Evolutionary conservation across 2,113 vertebrate genomes (phyloP).

Genomic region (Toxostoma redivivum): DNA sequence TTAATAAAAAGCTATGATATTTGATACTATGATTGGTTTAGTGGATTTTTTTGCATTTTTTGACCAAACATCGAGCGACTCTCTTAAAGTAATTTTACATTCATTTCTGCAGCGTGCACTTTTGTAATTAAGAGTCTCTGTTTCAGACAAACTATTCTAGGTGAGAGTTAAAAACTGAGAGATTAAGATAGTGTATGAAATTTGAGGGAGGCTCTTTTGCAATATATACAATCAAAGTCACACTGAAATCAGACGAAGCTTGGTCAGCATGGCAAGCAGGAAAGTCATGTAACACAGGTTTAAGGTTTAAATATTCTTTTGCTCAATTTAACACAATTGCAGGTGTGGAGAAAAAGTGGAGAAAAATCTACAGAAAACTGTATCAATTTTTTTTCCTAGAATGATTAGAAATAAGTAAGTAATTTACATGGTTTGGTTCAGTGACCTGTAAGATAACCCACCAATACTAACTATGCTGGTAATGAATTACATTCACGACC

Average conservation of each 20-base stretch:
- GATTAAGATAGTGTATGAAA: background rate
- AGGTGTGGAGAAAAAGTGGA: background rate
- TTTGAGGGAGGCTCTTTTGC: background rate
- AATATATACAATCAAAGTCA: background rate
- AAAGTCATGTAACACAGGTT: background rate
- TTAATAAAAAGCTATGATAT: background rate
- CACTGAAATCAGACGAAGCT: background rate
- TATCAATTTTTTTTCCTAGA: background rate
- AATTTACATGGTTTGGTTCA: slow-evolving; percentile 14
- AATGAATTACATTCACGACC: background rate
- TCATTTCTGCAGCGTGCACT: background rate
- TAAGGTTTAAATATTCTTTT: background rate
- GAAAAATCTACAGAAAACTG: background rate
- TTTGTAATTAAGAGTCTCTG: background rate
- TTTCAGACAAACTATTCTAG: background rate
- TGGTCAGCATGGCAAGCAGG: background rate
- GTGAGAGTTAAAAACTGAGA: background rate
- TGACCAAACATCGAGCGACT: background rate
- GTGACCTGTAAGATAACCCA: background rate
- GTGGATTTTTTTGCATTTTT: background rate
- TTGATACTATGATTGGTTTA: background rate
- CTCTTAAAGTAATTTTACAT: background rate
- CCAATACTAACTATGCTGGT: background rate
- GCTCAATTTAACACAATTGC: background rate
- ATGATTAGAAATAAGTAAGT: background rate